Evolutionary conservation across 2,113 vertebrate genomes (phyloP).

Genomic region (Heptranchias perlo): DNA sequence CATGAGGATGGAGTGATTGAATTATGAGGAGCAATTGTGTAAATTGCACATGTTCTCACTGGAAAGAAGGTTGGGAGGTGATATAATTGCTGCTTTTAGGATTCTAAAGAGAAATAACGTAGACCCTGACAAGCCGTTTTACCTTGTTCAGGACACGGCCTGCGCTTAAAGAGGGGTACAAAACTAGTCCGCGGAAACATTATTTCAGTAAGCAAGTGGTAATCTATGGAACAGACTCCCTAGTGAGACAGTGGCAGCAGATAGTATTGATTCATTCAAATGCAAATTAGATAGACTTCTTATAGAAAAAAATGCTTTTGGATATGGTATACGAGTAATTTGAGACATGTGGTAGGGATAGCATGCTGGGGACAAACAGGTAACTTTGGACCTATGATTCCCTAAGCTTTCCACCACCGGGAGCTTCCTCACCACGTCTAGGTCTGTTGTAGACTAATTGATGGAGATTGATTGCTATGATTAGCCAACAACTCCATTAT

Average conservation of each 20-base stretch:
- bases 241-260: not conserved
- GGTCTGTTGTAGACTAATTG: not conserved
- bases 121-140: not conserved
- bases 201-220: not conserved
- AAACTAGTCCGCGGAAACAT: not conserved
- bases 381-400: not conserved
- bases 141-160: not conserved
- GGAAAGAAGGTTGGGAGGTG: not conserved
- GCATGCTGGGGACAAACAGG: not conserved
- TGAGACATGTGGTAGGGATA: not conserved
- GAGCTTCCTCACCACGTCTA: not conserved
- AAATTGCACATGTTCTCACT: not conserved
- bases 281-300: not conserved
- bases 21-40: not conserved
- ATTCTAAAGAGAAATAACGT: not conserved
- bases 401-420: too few relatives aligned
- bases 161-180: not conserved
- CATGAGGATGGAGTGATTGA: not conserved
- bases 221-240: not conserved
- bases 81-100: not conserved
- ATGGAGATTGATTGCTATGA: not conserved
- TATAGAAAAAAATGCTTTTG: not conserved
- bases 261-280: not conserved
- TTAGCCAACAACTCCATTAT: not conserved
- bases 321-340: not conserved